These are phyloP conservation scores for Standfussiana lucernea DNA, from an alignment of 2,888 invertebrate species.

Conservation along the genomic window DNA sequence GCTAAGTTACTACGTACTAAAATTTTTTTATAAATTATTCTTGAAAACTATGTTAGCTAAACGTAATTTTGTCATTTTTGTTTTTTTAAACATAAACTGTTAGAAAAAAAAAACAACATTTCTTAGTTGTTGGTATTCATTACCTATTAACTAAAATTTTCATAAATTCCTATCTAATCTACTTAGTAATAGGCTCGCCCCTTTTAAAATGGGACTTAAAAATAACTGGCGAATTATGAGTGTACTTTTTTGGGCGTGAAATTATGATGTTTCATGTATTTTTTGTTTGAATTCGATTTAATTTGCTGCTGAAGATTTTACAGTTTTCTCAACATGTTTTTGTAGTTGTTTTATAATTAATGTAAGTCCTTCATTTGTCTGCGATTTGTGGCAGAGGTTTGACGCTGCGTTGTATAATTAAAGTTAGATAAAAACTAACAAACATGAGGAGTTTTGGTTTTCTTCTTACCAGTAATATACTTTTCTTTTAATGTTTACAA, in stretches of 20 bases:
- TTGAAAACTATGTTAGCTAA: too few species aligned
- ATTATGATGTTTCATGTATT: background rate
- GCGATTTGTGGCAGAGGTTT: background rate
- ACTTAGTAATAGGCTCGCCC: background rate
- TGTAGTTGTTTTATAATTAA: background rate
- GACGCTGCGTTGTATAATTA: background rate
- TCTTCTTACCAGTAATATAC: too few species aligned
- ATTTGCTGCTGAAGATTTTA: background rate
- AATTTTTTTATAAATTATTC: too few species aligned
- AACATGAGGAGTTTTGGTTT: background rate
- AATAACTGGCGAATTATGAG: background rate
- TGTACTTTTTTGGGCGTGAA: background rate
- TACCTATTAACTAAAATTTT: too few species aligned
- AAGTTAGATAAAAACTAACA: background rate
- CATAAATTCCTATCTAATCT: too few species aligned
- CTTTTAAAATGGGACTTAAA: background rate
- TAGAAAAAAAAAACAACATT: too few species aligned
- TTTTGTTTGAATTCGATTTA: slow-evolving; percentile 18
- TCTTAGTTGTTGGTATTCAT: too few species aligned
- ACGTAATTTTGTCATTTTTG: too few species aligned
- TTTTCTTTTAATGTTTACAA: background rate
- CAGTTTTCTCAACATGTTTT: background rate
- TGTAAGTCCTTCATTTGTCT: background rate
- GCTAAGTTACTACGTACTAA: too few species aligned
- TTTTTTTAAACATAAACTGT: too few species aligned